Conservation (phyloP, 2,888 invertebrate genomes). For the Sturmia bella region DNA sequence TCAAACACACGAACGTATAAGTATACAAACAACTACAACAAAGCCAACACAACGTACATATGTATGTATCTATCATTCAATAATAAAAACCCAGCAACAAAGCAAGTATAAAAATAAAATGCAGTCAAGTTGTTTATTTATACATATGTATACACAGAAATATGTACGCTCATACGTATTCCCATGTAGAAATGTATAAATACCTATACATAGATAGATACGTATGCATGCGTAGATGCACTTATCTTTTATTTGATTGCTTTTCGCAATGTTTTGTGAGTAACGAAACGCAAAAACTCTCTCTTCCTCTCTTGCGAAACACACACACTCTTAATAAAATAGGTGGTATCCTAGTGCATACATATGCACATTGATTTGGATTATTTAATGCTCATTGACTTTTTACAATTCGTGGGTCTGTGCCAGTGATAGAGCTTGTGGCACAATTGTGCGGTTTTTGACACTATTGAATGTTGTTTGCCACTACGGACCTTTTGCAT, state of each 20-base stretch:
- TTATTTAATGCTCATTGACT: slow-evolving; percentile 41
- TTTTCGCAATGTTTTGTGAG: background rate
- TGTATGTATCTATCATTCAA: slow-evolving; percentile 43
- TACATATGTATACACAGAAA: background rate
- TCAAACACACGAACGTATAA: slow-evolving; percentile 73
- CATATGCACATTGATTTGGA: slow-evolving; percentile 8
- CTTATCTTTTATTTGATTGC: background rate
- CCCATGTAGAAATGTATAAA: background rate
- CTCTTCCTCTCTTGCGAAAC: too few species aligned
- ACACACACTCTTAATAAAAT: too few species aligned
- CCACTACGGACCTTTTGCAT: too few species aligned
- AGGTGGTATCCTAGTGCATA: too few species aligned
- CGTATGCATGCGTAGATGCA: background rate
- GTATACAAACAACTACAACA: slow-evolving; percentile 44
- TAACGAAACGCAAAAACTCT: background rate
- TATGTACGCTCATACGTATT: background rate
- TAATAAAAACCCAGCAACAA: slow-evolving; percentile 45
- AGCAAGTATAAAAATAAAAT: slow-evolving; percentile 71
- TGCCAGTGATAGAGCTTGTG: too few species aligned
- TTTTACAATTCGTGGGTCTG: slow-evolving; percentile 25
- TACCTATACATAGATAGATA: background rate
- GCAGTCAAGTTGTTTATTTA: slow-evolving; percentile 73
- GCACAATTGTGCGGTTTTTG: too few species aligned
- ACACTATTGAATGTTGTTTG: too few species aligned
- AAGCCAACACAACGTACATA: slow-evolving; percentile 21